phyloP scores from a whole-genome alignment of 2,888 invertebrate species.

The Acanthosepion lycidas region DNA sequence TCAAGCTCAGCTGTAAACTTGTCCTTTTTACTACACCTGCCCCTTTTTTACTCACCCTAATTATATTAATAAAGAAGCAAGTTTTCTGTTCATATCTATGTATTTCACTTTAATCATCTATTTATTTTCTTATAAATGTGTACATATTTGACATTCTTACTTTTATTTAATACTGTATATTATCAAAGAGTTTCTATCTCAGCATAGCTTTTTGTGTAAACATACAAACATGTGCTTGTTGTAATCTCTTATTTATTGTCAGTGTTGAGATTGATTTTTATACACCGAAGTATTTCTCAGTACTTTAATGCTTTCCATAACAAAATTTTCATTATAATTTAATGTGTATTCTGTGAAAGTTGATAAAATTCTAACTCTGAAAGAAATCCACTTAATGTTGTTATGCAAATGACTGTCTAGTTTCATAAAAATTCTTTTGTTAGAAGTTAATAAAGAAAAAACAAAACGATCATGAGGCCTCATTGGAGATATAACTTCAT shows the following conservation, averaged over 20 bases:
- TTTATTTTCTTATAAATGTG: background rate
- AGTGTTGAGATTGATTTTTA: background rate
- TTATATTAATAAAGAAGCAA: background rate
- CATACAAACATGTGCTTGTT: background rate
- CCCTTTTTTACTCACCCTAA: background rate
- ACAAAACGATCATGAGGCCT: too few species aligned
- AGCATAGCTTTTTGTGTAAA: background rate
- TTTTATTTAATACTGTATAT: background rate
- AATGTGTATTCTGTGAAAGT: background rate
- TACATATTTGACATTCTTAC: background rate
- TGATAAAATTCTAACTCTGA: background rate
- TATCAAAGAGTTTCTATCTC: background rate
- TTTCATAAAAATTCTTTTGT: too few species aligned
- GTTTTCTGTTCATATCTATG: background rate
- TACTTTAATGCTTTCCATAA: background rate
- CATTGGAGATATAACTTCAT: too few species aligned
- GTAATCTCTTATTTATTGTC: background rate
- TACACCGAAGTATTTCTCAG: background rate
- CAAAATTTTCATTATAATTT: background rate
- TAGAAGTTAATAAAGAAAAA: too few species aligned
- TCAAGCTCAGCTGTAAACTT: background rate
- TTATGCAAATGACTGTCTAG: background rate
- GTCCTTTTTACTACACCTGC: background rate
- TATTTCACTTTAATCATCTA: background rate
- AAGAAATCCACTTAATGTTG: background rate